Conservation (phyloP, 2,797 vertebrate genomes). For the Spinibarbus caldwelli region DNA sequence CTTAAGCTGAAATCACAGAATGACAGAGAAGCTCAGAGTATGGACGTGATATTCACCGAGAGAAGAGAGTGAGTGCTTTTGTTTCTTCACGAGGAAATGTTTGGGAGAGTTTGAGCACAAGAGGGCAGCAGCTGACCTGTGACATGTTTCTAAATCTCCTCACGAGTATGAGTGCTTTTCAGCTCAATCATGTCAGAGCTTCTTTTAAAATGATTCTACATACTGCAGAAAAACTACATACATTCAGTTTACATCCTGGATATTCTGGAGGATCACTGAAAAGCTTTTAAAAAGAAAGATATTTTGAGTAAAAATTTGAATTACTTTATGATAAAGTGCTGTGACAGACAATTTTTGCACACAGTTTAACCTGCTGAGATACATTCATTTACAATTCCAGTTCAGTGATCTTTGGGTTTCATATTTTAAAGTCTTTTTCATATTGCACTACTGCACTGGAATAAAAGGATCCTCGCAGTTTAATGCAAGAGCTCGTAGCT, state of each 20-base stretch:
- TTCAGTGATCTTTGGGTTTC: not conserved
- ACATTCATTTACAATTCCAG: not conserved
- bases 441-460: not conserved
- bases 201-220: not conserved
- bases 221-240: not conserved
- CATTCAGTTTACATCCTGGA: not conserved
- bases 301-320: not conserved
- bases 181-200: not conserved
- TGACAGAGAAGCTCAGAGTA: conserved; percentile 86
- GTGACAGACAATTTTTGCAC: not conserved
- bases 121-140: conserved; percentile 24
- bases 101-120: conserved; percentile 12
- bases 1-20: conserved; percentile 91
- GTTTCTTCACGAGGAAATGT: not conserved
- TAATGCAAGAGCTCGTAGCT: not conserved
- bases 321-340: not conserved
- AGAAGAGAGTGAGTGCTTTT: conserved; percentile 88
- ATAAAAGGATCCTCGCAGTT: not conserved
- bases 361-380: not conserved
- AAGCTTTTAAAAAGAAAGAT: not conserved
- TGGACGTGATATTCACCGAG: conserved; percentile 93
- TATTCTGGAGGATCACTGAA: not conserved
- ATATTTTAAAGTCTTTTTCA: not conserved
- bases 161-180: not conserved
- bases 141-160: not conserved